Evolutionary conservation across 2,113 vertebrate species (phyloP).

Genomic region (Nothoprocta perdicaria): DNA sequence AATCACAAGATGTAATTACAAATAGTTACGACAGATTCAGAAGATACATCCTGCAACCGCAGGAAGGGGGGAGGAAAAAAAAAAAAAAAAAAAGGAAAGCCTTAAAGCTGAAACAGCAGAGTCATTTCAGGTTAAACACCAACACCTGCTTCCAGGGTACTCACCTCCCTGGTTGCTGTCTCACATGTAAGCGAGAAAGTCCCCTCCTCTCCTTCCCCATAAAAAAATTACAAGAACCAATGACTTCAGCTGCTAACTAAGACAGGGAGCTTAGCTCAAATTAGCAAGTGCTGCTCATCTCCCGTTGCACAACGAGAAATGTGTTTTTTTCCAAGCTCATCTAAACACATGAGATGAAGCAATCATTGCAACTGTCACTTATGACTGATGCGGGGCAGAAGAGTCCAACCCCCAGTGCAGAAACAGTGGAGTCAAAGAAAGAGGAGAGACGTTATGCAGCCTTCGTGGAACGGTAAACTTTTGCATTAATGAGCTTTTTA

Average conservation of each 20-base stretch:
- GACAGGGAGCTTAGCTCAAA: background rate
- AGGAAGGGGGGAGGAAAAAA: too few species aligned
- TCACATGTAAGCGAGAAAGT: background rate
- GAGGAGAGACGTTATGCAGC: rapidly evolving
- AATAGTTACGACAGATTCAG: background rate
- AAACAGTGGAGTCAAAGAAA: background rate
- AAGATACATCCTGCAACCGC: background rate
- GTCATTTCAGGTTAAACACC: background rate
- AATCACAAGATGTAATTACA: background rate
- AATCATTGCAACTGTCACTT: background rate
- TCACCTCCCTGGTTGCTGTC: background rate
- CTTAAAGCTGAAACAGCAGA: background rate
- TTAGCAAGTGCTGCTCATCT: background rate
- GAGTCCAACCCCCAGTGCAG: background rate
- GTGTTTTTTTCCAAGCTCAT: background rate
- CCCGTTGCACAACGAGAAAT: background rate
- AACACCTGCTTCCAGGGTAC: background rate
- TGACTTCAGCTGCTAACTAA: background rate
- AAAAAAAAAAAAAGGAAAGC: background rate
- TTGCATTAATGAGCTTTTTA: background rate
- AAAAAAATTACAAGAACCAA: background rate
- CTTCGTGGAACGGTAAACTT: background rate
- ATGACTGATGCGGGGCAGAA: background rate
- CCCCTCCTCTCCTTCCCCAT: background rate
- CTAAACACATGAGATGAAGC: background rate